Evolutionary conservation across 2,888 invertebrate genomes (phyloP), one percentile per base, ranked within the genome.

Genomic region (Apodemia mormo): DNA sequence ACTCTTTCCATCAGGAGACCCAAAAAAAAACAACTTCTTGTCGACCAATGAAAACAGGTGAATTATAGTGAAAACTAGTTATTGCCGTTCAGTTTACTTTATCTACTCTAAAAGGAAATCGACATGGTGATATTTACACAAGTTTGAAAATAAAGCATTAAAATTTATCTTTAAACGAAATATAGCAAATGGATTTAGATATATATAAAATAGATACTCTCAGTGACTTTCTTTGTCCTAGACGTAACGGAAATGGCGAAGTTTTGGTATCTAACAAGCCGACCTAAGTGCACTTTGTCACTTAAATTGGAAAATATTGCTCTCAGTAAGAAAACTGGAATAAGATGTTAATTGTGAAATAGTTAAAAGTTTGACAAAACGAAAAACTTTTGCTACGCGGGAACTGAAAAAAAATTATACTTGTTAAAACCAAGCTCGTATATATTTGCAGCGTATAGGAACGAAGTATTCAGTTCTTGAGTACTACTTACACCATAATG

Each of bases 261-360:
- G 92, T 92, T 92, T 92, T 90, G 88, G 91, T 91, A 90, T 88
- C 87, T 86, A 84, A 87, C 87, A 85, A 86, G 86, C 85, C 87
- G 87, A 86, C 86, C 88, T 92, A 91, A 92, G 92, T 92, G 92
- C 92, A 92, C 92, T 92, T 91, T 92, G 90, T 92, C 92, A 89
- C 90, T 89, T 91, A 91, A 89, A 92, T 91, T 91, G 91, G 86
- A 92, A 92, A 92, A 92, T 92, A 92, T 92, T 88, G 91, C 89
- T 87, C 87, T 86, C 84, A 75, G 81, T 79, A 78, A 85, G 84
- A 86, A 75, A 85, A 88, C 85, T 52, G 40, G 68, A 65, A 52
- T 69, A 69, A 69, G 65, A 69, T 56, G 68, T 69, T 65, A 69
- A 69, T 69, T 65, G 68, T 69, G 65, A 65, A 69, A 65, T 65